A percentile compares a stretch with the other conserved stretches of the same genome.
phyloP scores from a whole-genome alignment of 2,797 vertebrate species.

The Tenualosa ilisha region DNA sequence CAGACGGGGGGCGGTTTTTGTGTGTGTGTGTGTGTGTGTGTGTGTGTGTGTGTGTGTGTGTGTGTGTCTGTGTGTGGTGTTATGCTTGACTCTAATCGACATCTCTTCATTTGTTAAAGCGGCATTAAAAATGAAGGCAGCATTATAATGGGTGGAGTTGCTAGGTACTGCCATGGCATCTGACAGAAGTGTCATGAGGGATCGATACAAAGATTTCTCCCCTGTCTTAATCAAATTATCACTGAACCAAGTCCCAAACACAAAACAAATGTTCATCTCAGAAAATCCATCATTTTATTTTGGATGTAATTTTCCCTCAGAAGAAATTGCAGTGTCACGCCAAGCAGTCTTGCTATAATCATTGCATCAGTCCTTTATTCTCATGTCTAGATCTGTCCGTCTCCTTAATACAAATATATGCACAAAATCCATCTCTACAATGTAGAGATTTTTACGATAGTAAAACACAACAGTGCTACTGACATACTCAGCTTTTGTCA shows the following conservation, averaged over 20 bases:
- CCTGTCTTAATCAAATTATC: constrained; percentile 24
- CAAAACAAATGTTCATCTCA: constrained; percentile 19
- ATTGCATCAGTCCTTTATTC: constrained; percentile 10
- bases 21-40: background rate
- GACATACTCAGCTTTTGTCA: constrained; percentile 49
- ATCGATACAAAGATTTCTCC: constrained; percentile 19
- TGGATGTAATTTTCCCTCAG: constrained; percentile 2
- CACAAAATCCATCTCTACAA: constrained; percentile 40
- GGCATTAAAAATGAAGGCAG: constrained; percentile 7
- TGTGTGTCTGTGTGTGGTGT: background rate
- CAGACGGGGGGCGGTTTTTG: background rate
- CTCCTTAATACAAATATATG: constrained; percentile 26
- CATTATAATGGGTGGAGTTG: background rate
- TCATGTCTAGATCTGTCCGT: background rate
- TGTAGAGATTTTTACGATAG: constrained; percentile 43
- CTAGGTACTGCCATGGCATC: background rate
- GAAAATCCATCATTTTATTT: constrained; percentile 22
- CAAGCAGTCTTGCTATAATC: constrained; percentile 7
- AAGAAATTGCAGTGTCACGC: constrained; percentile 5
- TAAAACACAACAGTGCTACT: constrained; percentile 40
- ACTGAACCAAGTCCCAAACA: constrained; percentile 2
- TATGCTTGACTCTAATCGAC: constrained; percentile 7
- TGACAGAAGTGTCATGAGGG: background rate
- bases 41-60: background rate
- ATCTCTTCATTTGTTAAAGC: constrained; percentile 11